Conservation (phyloP, 2,888 invertebrate genomes). For the Cephus sareptanus region DNA sequence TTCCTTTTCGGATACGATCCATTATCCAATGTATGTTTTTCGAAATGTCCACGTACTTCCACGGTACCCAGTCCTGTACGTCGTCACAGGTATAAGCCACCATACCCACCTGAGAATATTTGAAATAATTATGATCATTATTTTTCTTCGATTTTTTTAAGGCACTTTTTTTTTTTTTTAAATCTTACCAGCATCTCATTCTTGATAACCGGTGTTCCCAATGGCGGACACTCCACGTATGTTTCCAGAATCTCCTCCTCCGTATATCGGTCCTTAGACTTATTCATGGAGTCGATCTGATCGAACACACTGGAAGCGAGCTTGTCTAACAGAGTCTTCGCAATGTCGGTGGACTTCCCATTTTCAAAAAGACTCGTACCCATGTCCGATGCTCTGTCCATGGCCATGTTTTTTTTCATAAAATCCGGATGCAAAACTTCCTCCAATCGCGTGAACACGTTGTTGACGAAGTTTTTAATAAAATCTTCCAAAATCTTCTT, state of each 20-base stretch:
- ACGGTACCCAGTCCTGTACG: slow-evolving; percentile 40
- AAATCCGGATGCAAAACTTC: background rate
- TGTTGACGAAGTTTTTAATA: slow-evolving; percentile 28
- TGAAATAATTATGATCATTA: background rate
- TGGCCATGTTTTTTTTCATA: background rate
- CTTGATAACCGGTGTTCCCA: slow-evolving; percentile 40
- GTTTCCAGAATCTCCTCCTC: background rate
- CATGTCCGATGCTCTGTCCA: background rate
- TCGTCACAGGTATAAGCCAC: slow-evolving; percentile 48
- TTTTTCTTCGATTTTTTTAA: background rate
- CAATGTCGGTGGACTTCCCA: background rate
- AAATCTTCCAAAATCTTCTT: slow-evolving; percentile 26
- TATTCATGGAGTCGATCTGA: background rate
- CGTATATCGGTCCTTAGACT: no score
- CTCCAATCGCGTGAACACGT: slow-evolving; percentile 17
- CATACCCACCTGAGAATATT: slow-evolving; percentile 34
- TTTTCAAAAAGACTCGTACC: background rate
- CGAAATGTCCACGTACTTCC: slow-evolving; percentile 44
- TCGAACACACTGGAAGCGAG: background rate
- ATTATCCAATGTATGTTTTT: slow-evolving; percentile 42
- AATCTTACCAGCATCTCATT: slow-evolving; percentile 36
- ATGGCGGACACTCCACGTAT: slow-evolving; percentile 39
- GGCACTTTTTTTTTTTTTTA: background rate
- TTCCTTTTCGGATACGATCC: background rate
- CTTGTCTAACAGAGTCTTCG: background rate